These are phyloP conservation scores for Panonychus citri DNA, from an alignment of 1,140 invertebrate genomes.

Conservation along the genomic window DNA sequence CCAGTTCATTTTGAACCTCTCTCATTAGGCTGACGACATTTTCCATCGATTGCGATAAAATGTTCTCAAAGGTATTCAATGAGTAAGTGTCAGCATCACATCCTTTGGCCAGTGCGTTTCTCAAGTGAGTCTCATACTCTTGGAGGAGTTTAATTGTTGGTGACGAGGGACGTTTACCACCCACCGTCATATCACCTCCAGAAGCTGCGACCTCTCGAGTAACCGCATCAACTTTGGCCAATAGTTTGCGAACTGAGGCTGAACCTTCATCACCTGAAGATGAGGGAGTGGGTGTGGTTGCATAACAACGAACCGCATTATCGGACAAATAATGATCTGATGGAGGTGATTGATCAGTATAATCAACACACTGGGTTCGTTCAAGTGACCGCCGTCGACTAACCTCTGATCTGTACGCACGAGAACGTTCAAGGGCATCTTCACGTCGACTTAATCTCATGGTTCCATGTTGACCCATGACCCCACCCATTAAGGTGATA, in stretches of 20 bases:
- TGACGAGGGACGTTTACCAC: constrained; percentile 4
- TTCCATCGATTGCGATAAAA: constrained; percentile 80
- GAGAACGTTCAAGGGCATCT: background rate
- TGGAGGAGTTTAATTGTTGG: constrained; percentile 15
- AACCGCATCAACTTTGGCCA: background rate
- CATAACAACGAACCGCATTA: constrained; percentile 2
- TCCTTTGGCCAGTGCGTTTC: constrained; percentile 75
- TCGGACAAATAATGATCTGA: constrained; percentile 4
- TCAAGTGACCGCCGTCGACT: constrained; percentile 19
- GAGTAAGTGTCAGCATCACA: constrained; percentile 81
- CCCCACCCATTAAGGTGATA: background rate
- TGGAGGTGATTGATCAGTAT: constrained; percentile 22
- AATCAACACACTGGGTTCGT: constrained; percentile 48
- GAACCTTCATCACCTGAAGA: background rate
- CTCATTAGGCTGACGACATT: constrained; percentile 39
- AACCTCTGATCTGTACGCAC: constrained; percentile 2
- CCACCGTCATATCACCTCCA: background rate
- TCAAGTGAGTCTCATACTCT: constrained; percentile 73
- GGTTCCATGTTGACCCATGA: background rate
- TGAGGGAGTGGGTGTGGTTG: background rate
- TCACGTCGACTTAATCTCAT: background rate
- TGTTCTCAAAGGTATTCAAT: constrained; percentile 71
- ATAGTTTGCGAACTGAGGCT: background rate
- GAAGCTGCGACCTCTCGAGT: background rate
- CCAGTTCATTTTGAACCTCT: constrained; percentile 17